Percentiles rank a stretch among this genome's conserved stretches.
Conservation (phyloP, 2,888 invertebrate species). For the Drosophila aldrichi region DNA sequence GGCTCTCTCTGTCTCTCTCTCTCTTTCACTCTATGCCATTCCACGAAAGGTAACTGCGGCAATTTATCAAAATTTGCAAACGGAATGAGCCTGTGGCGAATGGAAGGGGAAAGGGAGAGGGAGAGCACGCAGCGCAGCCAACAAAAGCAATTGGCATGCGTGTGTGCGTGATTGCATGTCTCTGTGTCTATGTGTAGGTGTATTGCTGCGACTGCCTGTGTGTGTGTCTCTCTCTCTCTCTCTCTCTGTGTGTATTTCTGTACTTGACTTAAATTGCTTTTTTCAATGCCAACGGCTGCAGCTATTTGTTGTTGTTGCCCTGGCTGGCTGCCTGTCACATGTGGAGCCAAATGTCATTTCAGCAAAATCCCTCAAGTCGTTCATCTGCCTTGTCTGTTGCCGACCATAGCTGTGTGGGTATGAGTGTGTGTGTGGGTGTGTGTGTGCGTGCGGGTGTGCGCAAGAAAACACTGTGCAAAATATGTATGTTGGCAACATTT, state of each 20-base stretch:
- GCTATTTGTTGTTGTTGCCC: constrained; percentile 49
- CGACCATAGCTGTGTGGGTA: constrained; percentile 14
- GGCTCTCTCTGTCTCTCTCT: neutral
- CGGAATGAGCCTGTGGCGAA: constrained; percentile 39
- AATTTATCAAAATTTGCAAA: constrained; percentile 80
- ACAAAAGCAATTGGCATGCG: constrained; percentile 68
- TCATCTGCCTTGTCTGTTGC: constrained; percentile 66
- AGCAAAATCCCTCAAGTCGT: constrained; percentile 84
- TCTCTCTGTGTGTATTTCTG: constrained; percentile 38
- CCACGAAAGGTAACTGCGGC: constrained; percentile 77
- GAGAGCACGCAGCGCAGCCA: constrained; percentile 13
- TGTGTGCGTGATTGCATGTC: constrained; percentile 54
- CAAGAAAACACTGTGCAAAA: constrained; percentile 67
- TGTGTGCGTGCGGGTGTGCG: constrained; percentile 27
- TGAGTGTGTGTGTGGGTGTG: constrained; percentile 6
- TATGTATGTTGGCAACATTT: constrained; percentile 68
- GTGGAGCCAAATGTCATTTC: constrained; percentile 84
- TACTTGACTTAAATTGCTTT: constrained; percentile 79
- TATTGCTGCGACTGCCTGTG: constrained; percentile 1
- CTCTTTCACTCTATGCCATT: constrained; percentile 41
- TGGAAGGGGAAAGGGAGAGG: neutral
- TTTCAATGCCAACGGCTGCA: constrained; percentile 79
- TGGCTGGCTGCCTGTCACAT: constrained; percentile 70
- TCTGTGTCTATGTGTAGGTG: constrained; percentile 30
- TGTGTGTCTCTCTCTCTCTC: constrained; percentile 1